Percentiles rank a stretch among this genome's conserved stretches.
Evolutionary conservation across 64 coral and sea anemone species (phyloP).

Genomic region (Pocillopora verrucosa): DNA sequence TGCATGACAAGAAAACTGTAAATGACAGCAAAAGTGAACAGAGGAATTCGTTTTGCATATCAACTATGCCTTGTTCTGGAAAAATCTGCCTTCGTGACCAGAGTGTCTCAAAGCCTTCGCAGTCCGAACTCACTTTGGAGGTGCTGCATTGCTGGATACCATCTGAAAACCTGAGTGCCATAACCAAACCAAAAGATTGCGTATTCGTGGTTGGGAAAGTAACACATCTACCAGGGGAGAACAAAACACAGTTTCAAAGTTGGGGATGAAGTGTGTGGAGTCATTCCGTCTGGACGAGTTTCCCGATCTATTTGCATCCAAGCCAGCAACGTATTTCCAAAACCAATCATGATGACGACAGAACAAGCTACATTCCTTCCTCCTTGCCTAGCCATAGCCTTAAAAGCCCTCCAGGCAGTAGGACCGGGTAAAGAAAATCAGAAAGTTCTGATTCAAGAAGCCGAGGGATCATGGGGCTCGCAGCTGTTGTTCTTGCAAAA

Average conservation of each 20-base stretch:
- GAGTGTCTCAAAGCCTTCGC: background rate
- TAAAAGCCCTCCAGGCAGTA: constrained; percentile 10
- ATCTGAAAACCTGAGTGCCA: background rate
- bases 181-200: background rate
- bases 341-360: constrained; percentile 10
- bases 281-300: constrained; percentile 12
- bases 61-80: background rate
- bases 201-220: background rate
- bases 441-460: constrained; percentile 59
- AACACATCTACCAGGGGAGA: background rate
- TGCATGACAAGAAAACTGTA: too few relatives aligned
- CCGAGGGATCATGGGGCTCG: constrained; percentile 30
- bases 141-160: background rate
- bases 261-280: constrained; percentile 45
- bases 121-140: background rate
- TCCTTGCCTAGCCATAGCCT: background rate
- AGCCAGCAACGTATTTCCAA: background rate
- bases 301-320: background rate
- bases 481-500: constrained; percentile 51
- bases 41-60: background rate
- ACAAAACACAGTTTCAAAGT: background rate
- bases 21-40: background rate
- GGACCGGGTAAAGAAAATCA: background rate
- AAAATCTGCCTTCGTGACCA: constrained; percentile 13
- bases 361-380: constrained; percentile 34